Evolutionary conservation across 2,113 vertebrate species (phyloP).

Genomic region (Charina bottae): DNA sequence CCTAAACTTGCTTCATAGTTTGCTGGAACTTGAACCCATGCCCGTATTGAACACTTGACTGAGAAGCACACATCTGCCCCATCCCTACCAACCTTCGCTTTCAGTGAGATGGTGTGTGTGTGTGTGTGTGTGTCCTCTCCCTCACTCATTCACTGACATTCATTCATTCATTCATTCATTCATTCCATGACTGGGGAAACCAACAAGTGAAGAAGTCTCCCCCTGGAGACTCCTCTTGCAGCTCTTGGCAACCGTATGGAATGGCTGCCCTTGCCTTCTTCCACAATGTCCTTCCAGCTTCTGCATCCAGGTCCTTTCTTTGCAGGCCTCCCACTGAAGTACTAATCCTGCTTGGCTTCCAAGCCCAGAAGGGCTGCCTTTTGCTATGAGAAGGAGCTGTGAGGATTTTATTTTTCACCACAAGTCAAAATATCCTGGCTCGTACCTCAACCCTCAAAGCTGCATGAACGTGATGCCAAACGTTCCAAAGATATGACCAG

Average conservation of each 20-base stretch:
- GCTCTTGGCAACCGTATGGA: not conserved
- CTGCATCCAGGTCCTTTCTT: not conserved
- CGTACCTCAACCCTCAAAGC: not conserved
- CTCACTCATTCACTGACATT: not conserved
- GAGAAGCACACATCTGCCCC: not conserved
- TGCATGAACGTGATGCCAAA: conserved; percentile 31
- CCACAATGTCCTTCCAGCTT: not conserved
- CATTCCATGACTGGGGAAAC: too few relatives aligned
- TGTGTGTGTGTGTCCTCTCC: not conserved
- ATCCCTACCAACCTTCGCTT: too few relatives aligned
- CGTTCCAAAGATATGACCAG: conserved; percentile 27
- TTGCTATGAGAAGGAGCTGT: not conserved
- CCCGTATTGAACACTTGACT: not conserved
- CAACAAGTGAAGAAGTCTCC: not conserved
- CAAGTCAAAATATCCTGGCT: not conserved
- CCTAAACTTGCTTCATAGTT: not conserved
- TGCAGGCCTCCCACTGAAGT: not conserved
- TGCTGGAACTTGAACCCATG: not conserved
- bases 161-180: not conserved
- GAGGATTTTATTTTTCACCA: not conserved
- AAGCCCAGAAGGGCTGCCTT: not conserved
- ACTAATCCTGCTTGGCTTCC: not conserved
- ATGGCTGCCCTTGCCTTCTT: not conserved
- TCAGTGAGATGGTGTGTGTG: too few relatives aligned
- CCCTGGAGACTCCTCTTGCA: not conserved